Evolutionary conservation across 1,140 invertebrate species (phyloP), one percentile per base, ranked within the genome.

Genomic region (Hypsibius dujardini): DNA sequence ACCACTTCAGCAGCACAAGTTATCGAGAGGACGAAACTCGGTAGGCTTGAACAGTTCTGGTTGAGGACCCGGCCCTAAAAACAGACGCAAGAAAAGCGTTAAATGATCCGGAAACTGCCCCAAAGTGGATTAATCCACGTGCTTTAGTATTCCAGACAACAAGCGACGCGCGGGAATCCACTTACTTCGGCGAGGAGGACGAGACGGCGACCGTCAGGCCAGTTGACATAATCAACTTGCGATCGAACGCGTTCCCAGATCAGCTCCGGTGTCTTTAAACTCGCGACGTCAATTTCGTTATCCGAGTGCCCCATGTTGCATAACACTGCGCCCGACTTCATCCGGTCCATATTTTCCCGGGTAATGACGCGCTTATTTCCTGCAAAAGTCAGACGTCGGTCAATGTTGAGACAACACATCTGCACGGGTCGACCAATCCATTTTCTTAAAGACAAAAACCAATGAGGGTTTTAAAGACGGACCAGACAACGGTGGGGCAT

Each of bases 281-380:
- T 81, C 83, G 90, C 89, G 73, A 96, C 90, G 84, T 96, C 94
- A 75, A 97, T 93, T 84, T 97, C 94, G 28, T 92, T 96, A 81
- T 97, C 96, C 70, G 91, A 95, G 81, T 96, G 93, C 0, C 93
- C 93, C 92, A 97, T 97, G 81, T 96, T 96, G 80, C 92, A 95
- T 0, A 97, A 86, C 71, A 96, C 90, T 78, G 92, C 94, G 69
- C 92, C 92, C 77, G 90, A 94, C 82, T 95, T 95, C 89, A 96
- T 90, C 76, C 92, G 87, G 80, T 96, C 92, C 89, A 96, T 92
- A 77, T 95, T 90, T 75, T 93, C 90, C 14, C 92, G 84, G 2
- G 88, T 91, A 46, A 97, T 90, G 28, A 96, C 92, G 77, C 94
- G 93, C 81, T 96, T 97, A 79, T 95, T 96, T 47, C 93, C 92